phyloP scores from a whole-genome alignment of 1,140 invertebrate genomes.

The Neodiprion fabricii region DNA sequence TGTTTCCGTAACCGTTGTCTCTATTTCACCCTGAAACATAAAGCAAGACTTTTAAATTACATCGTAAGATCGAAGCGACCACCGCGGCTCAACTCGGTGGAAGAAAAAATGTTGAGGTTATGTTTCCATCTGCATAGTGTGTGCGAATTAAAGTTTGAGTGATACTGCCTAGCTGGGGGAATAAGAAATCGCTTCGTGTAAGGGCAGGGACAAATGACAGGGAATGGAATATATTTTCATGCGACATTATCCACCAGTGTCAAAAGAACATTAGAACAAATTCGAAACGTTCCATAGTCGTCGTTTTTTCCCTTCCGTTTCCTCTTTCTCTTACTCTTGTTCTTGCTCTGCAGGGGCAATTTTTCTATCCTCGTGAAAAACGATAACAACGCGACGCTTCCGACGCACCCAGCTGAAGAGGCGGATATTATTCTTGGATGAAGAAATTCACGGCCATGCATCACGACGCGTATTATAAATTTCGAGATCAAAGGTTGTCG shows the following conservation, averaged over 20 bases:
- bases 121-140: neutral
- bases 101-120: neutral
- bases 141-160: too few species aligned
- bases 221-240: too few species aligned
- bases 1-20: constrained; percentile 2
- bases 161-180: too few species aligned
- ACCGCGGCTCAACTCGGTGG: neutral
- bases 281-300: neutral
- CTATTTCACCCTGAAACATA: neutral
- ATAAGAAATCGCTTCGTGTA: too few species aligned
- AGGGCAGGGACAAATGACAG: too few species aligned
- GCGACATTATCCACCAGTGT: too few species aligned
- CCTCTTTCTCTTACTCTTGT: neutral
- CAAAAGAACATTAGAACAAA: neutral
- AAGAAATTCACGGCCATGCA: neutral
- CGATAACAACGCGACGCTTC: too few species aligned
- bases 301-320: neutral
- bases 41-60: constrained; percentile 7
- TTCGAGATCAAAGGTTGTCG: neutral
- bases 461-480: neutral
- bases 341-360: too few species aligned
- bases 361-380: too few species aligned
- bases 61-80: constrained; percentile 3
- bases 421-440: neutral
- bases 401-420: too few species aligned